These are phyloP conservation scores for silkworm (Bombyx mori) DNA, from an alignment of 1,140 invertebrate species.

Conservation along the genomic window ASM3026992v2 NC_085115.1:8220501-8221000, in stretches of 20 bases:
- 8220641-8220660: constrained; percentile 29
- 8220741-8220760: constrained; percentile 47
- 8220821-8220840: constrained; percentile 65
- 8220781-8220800: constrained; percentile 56
- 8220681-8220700: not conserved
- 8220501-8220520: constrained; percentile 41
- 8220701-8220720: constrained; percentile 13
- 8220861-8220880: constrained; percentile 59
- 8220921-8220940: constrained; percentile 9
- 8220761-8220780: constrained; percentile 40
- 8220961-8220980: constrained; percentile 11
- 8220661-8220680: too few relatives aligned
- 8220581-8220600: constrained; percentile 40
- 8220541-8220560: constrained; percentile 35
- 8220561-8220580: constrained; percentile 33
- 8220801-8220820: constrained; percentile 59
- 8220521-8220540: constrained; percentile 60
- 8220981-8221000: not conserved
- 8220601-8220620: constrained; percentile 36
- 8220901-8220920: constrained; percentile 13
- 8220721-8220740: constrained; percentile 57
- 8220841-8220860: constrained; percentile 59
- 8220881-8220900: constrained; percentile 55
- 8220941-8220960: constrained; percentile 22
- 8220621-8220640: constrained; percentile 40